Evolutionary conservation across 1,140 invertebrate species (phyloP).

Genomic region (Steinernema khuongi): DNA sequence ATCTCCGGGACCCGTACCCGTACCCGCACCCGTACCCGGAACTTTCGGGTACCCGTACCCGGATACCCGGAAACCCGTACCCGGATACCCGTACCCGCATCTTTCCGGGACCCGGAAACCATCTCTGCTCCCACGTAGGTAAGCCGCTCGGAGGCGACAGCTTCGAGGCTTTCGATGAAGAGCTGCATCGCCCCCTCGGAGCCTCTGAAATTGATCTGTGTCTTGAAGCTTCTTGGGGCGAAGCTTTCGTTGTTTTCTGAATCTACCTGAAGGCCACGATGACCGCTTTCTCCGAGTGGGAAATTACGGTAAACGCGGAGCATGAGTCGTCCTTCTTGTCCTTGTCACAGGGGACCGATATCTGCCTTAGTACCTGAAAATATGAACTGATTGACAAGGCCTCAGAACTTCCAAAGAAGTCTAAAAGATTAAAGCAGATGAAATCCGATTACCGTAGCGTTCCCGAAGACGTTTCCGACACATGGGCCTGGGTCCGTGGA

Average conservation of each 20-base stretch:
- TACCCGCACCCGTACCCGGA: not conserved
- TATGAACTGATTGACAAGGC: too few relatives aligned
- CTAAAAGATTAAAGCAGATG: too few relatives aligned
- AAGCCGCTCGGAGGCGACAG: slow-evolving; percentile 32
- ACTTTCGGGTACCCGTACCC: too few relatives aligned
- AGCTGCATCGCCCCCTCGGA: slow-evolving; percentile 43
- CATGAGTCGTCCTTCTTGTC: slow-evolving; percentile 36
- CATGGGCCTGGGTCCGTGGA: not conserved
- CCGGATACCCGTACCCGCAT: not conserved
- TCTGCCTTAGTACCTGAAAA: slow-evolving; percentile 34
- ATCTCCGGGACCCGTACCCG: too few relatives aligned
- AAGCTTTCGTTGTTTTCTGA: too few relatives aligned
- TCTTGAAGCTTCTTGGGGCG: not conserved
- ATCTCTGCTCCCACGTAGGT: not conserved
- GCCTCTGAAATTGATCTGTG: slow-evolving; percentile 35
- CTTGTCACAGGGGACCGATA: slow-evolving; percentile 35
- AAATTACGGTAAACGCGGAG: slow-evolving; percentile 44
- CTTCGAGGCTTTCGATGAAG: slow-evolving; percentile 33
- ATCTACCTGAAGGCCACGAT: slow-evolving; percentile 40
- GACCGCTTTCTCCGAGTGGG: slow-evolving; percentile 33
- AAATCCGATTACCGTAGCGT: not conserved
- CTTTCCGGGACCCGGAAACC: not conserved
- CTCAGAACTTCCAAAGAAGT: too few relatives aligned
- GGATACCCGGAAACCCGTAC: not conserved
- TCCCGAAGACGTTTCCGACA: not conserved